A percentile compares a stretch with the other conserved stretches of the same genome.
phyloP scores from a whole-genome alignment of 2,113 vertebrate genomes.

The Oryzias woworae region DNA sequence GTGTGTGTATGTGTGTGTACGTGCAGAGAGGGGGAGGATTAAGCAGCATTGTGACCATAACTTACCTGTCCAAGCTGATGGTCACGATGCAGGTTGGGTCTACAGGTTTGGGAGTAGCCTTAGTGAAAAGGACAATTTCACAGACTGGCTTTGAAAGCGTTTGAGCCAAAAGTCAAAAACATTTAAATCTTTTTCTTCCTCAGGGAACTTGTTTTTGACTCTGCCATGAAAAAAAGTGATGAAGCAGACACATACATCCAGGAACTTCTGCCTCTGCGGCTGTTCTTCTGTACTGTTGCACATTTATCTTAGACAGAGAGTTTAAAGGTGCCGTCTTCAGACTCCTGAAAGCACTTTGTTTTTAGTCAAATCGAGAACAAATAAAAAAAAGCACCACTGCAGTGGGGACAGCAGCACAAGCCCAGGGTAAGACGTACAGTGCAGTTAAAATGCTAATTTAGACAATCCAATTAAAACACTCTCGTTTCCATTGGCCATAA shows the following conservation, averaged over 20 bases:
- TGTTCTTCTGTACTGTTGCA: conserved; percentile 32
- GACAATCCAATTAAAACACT: conserved; percentile 63
- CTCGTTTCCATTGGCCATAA: conserved; percentile 51
- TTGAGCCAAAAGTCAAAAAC: conserved; percentile 52
- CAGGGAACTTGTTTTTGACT: conserved; percentile 35
- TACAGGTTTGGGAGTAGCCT: conserved; percentile 31
- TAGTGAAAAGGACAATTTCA: conserved; percentile 26
- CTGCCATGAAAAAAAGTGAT: conserved; percentile 29
- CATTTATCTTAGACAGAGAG: conserved; percentile 49
- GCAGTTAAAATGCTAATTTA: conserved; percentile 67
- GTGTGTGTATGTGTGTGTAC: conserved; percentile 9
- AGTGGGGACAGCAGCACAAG: conserved; percentile 38
- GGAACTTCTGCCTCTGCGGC: conserved; percentile 16
- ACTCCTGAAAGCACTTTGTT: conserved; percentile 30
- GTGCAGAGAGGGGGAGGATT: conserved; percentile 20
- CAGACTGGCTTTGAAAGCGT: conserved; percentile 56
- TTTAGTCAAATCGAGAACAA: conserved; percentile 25
- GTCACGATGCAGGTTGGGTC: conserved; percentile 15
- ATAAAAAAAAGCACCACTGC: conserved; percentile 30
- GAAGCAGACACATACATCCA: conserved; percentile 44
- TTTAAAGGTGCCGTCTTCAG: conserved; percentile 24
- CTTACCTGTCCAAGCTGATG: conserved; percentile 63
- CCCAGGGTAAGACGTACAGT: conserved; percentile 30
- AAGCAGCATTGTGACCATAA: conserved; percentile 61
- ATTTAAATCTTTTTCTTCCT: conserved; percentile 45